These are phyloP conservation scores for Conchocele bisecta DNA, from an alignment of 2,888 invertebrate genomes.

Conservation along the genomic window DNA sequence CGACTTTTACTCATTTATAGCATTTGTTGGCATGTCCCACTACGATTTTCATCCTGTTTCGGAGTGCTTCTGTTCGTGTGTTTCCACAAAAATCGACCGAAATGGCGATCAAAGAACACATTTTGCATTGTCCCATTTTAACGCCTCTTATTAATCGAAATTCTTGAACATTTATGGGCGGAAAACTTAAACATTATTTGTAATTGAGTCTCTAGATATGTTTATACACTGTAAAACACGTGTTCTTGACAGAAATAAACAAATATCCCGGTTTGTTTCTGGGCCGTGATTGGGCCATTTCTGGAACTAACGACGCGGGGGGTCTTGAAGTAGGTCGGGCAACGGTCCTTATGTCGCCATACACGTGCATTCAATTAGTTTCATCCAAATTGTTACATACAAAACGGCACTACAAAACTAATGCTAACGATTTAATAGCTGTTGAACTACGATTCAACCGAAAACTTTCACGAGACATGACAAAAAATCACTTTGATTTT, in stretches of 20 bases:
- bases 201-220: not conserved
- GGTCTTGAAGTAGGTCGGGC: no score
- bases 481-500: no score
- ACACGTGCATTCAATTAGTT: no score
- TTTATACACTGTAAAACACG: conserved; percentile 33
- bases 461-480: no score
- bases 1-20: conserved; percentile 37
- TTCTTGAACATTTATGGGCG: not conserved
- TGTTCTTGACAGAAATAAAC: conserved; percentile 60
- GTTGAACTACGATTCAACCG: no score
- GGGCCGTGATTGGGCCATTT: conserved; percentile 54
- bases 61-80: conserved; percentile 70
- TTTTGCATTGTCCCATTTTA: conserved; percentile 67
- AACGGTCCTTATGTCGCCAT: no score
- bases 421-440: no score
- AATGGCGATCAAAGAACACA: conserved; percentile 80
- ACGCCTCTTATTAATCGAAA: conserved; percentile 8
- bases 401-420: no score
- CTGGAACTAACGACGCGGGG: conserved; percentile 28
- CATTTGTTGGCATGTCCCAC: conserved; percentile 50
- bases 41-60: conserved; percentile 64
- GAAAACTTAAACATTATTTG: not conserved
- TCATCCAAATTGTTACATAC: no score
- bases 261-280: conserved; percentile 38
- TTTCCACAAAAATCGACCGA: conserved; percentile 77